These are phyloP conservation scores for Dendrolimus pini DNA, from an alignment of 2,888 invertebrate species.

Conservation along the genomic window DNA sequence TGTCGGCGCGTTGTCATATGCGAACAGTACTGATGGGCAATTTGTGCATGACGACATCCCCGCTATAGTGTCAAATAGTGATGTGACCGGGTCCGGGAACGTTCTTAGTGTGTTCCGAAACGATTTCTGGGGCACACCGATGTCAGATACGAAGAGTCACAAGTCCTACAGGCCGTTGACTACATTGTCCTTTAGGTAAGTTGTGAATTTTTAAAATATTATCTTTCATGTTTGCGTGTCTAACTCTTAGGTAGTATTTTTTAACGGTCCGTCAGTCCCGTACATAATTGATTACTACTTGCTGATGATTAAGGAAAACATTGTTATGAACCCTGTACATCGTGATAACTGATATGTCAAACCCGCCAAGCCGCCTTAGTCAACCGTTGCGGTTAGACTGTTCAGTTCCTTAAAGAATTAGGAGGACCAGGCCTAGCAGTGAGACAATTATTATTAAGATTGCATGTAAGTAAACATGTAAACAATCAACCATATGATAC, in stretches of 20 bases:
- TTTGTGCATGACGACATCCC: slow-evolving; percentile 94
- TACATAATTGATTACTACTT: too few species aligned
- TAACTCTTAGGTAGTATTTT: not conserved
- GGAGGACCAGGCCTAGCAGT: too few species aligned
- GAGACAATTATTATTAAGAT: too few species aligned
- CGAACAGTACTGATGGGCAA: slow-evolving; percentile 85
- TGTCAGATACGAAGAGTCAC: slow-evolving; percentile 88
- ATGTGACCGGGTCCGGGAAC: slow-evolving; percentile 83
- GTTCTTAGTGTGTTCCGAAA: slow-evolving; percentile 81
- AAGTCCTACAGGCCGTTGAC: slow-evolving; percentile 92
- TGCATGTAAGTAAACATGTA: too few species aligned
- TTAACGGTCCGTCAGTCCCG: too few species aligned
- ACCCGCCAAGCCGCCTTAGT: too few species aligned
- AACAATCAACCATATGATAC: too few species aligned
- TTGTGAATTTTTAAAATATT: slow-evolving; percentile 13
- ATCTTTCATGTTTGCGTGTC: not conserved
- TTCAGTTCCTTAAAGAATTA: too few species aligned
- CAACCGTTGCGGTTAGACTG: too few species aligned
- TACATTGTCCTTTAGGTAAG: slow-evolving; percentile 90
- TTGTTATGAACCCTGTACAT: too few species aligned
- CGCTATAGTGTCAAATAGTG: slow-evolving; percentile 87
- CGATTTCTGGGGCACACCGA: slow-evolving; percentile 94
- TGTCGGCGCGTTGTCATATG: slow-evolving; percentile 82
- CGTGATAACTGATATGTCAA: too few species aligned
- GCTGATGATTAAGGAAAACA: too few species aligned